Base-by-base conservation (phyloP, 2,797 vertebrate species). In the Phyllotis vaccarum region DNA sequence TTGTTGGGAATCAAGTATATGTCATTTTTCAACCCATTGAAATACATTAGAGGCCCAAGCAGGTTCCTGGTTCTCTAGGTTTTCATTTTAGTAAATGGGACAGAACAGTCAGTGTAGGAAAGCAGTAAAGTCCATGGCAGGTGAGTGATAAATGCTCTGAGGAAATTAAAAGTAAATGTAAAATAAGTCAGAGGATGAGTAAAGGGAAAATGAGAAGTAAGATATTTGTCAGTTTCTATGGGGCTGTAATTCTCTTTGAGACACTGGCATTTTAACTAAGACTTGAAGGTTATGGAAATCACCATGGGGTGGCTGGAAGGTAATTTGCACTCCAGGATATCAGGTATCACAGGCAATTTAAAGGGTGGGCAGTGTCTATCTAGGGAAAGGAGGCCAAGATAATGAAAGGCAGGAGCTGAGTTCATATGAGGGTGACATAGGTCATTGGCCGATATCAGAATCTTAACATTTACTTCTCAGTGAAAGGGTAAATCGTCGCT, bases 161-260 rank as follows among this genome's bases (percentile, higher is more conserved):
- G 56, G 24, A 74, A 95, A 93, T 64, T 64, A 74, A 68, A 94
- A 81, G 74, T 22, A 49, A 89, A 37, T 29, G 29, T 49, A 68
- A 64, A 83, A 4, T 62, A 49, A 19, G 72, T 0, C 52, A 74
- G 16, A 24, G 24, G 60, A 34, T 83, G 43, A 37, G 27, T 60
- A 66, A 34, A 86, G 74, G 43, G 64, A 37, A 89, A 86, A 95
- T 11, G 40, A 1, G n/a, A 58, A 54, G 8, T 17, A 64, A 74
- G 66, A 58, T 52, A 34, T 21, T 83, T 40, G 89, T 43, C 31
- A 46, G 1, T 86, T 74, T 70, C 27, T 40, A 6, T 7, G 14
- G 37, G 16, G 11, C 58, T 62, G 3, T 83, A 43, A 6, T 49
- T 43, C 37, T 80, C 27, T 2, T 6, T 92, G 66, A 95, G 62